Conservation (phyloP, 2,888 invertebrate species). For the Merodon equestris region DNA sequence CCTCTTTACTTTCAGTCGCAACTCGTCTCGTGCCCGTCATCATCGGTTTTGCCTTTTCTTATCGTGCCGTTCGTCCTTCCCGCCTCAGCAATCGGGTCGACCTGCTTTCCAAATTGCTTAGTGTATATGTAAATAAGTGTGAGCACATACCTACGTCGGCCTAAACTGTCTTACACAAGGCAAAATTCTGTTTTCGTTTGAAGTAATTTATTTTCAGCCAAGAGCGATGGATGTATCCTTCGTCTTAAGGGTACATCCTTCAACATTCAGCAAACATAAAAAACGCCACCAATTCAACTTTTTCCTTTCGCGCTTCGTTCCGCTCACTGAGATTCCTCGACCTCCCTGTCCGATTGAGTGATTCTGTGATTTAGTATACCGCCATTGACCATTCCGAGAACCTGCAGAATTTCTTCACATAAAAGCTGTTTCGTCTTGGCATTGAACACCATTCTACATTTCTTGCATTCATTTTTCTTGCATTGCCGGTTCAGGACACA, state of each 20-base stretch:
- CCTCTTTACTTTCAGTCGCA: not conserved
- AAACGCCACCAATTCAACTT: slow-evolving; percentile 1
- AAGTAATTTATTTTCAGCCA: slow-evolving; percentile 40
- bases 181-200: slow-evolving; percentile 58
- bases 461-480: slow-evolving; percentile 2
- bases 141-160: slow-evolving; percentile 37
- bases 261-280: slow-evolving; percentile 53
- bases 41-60: slow-evolving; percentile 10
- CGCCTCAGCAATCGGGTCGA: slow-evolving; percentile 34
- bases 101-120: slow-evolving; percentile 64
- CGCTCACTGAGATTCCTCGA: not conserved
- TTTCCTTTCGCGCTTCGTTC: not conserved
- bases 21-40: slow-evolving; percentile 11
- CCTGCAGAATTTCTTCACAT: slow-evolving; percentile 6
- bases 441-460: slow-evolving; percentile 27
- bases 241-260: slow-evolving; percentile 51
- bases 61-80: too few relatives aligned
- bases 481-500: too few relatives aligned
- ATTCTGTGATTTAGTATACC: slow-evolving; percentile 55
- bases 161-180: slow-evolving; percentile 33
- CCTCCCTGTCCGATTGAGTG: slow-evolving; percentile 51
- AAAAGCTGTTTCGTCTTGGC: slow-evolving; percentile 13
- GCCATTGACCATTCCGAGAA: slow-evolving; percentile 42
- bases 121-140: slow-evolving; percentile 63
- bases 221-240: slow-evolving; percentile 48